A percentile compares a stretch with the other conserved stretches of the same genome.
phyloP scores from a whole-genome alignment of 2,888 invertebrate species.

The Petrolisthes manimaculis region DNA sequence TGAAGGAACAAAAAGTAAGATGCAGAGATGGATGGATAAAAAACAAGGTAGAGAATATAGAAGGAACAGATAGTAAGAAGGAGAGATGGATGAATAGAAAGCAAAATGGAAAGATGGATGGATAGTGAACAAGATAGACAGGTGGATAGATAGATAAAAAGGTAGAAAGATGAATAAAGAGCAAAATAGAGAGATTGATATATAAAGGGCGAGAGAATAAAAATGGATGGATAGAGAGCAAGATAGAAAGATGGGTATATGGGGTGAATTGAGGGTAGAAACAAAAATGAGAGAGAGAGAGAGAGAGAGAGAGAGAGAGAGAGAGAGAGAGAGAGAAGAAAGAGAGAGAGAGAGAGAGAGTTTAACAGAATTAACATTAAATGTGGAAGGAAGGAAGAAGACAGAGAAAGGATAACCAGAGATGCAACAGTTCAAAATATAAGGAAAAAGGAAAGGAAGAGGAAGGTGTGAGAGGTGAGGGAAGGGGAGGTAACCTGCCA shows the following conservation, averaged over 20 bases:
- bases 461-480: background rate
- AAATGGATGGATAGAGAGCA: background rate
- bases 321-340: slow-evolving; percentile 9
- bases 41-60: background rate
- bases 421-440: no score
- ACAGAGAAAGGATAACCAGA: background rate
- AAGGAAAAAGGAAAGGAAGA: background rate
- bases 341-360: background rate
- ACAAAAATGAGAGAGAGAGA: background rate
- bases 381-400: background rate
- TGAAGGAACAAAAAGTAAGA: background rate
- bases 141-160: background rate
- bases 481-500: background rate
- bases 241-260: background rate
- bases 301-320: slow-evolving; percentile 2
- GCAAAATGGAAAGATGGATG: background rate
- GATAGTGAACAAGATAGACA: background rate
- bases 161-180: background rate
- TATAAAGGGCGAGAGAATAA: background rate
- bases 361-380: background rate
- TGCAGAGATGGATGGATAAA: background rate
- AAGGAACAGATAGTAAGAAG: background rate
- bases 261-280: background rate
- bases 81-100: background rate
- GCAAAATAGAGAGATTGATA: background rate